These are phyloP conservation scores for Drosophila merina DNA, from an alignment of 2,888 invertebrate genomes.

Conservation along the genomic window DNA sequence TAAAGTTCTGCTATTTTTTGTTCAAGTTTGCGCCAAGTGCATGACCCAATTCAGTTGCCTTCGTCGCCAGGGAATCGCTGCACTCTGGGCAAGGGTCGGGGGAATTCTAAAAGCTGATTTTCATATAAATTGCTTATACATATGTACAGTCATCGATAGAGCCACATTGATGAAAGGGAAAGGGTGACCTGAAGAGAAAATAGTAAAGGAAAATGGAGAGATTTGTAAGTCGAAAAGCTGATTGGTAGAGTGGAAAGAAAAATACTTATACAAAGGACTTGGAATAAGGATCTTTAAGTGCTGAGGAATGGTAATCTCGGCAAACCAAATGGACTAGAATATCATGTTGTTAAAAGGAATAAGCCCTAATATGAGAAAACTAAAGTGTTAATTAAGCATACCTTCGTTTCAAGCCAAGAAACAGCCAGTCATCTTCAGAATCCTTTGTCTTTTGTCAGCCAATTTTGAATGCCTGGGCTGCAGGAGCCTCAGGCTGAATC, in stretches of 20 bases:
- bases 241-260: slow-evolving; percentile 29
- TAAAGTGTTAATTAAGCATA: neutral
- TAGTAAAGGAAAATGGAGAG: neutral
- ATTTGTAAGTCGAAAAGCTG: slow-evolving; percentile 37
- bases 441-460: slow-evolving; percentile 31
- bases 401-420: neutral
- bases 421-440: slow-evolving; percentile 6
- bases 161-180: neutral
- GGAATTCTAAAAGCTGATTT: slow-evolving; percentile 47
- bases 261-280: slow-evolving; percentile 15
- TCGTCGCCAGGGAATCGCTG: slow-evolving; percentile 19
- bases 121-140: slow-evolving; percentile 49
- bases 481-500: slow-evolving; percentile 22
- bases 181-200: neutral
- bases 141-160: slow-evolving; percentile 34
- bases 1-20: slow-evolving; percentile 38
- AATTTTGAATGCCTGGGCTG: slow-evolving; percentile 6
- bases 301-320: neutral
- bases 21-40: slow-evolving; percentile 41
- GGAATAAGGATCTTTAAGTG: neutral
- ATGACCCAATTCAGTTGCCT: slow-evolving; percentile 53
- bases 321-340: neutral
- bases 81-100: neutral
- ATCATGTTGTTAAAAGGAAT: neutral
- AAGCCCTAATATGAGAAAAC: neutral